Conservation (phyloP, 2,113 vertebrate genomes). For the Setophaga coronata region DNA sequence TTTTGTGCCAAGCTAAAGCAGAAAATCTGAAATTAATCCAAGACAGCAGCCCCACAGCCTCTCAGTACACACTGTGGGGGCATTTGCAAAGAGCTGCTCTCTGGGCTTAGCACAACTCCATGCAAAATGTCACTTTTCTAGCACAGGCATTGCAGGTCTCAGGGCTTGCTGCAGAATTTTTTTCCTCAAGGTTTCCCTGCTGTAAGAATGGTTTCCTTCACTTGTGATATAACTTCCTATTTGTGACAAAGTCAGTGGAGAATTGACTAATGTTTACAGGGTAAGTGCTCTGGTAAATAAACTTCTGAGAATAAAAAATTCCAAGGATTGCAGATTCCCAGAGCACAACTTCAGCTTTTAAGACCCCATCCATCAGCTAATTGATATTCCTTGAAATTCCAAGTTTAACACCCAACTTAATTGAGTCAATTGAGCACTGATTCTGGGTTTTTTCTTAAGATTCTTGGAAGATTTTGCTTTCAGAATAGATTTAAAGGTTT, state of each 20-base stretch:
- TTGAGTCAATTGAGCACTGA: not conserved
- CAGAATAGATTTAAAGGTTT: not conserved
- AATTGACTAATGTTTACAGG: not conserved
- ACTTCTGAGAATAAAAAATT: not conserved
- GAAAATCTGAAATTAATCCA: not conserved
- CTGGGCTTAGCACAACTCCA: not conserved
- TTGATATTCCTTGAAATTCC: not conserved
- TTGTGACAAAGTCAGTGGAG: not conserved
- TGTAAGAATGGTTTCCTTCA: not conserved
- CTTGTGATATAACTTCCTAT: not conserved
- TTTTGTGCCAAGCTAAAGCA: not conserved
- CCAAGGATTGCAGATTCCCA: not conserved
- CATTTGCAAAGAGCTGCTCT: not conserved
- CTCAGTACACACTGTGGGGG: accelerated
- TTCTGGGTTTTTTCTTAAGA: not conserved
- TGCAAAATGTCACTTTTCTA: not conserved
- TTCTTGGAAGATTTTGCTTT: not conserved
- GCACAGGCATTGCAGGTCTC: not conserved
- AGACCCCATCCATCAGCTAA: not conserved
- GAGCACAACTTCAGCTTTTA: not conserved
- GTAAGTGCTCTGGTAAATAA: not conserved
- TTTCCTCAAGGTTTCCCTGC: not conserved
- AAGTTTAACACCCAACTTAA: not conserved
- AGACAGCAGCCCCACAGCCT: not conserved
- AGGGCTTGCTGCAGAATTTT: not conserved